A percentile compares a stretch with the other conserved stretches of the same genome.
Conservation (phyloP, 1,140 invertebrate species). For the Drosophila sechellia region DNA sequence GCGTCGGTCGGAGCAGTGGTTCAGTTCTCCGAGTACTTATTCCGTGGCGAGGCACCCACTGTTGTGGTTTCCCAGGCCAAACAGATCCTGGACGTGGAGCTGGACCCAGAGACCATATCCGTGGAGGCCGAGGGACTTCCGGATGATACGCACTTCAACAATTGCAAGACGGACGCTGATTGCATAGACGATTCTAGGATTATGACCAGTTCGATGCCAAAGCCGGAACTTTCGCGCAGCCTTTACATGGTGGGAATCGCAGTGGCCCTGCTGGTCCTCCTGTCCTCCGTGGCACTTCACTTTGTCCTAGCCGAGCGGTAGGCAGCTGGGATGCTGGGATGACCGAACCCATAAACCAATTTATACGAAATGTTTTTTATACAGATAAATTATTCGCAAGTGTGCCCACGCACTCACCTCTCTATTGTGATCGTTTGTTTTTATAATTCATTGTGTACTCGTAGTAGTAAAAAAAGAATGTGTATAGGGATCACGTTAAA, state of each 20-base stretch:
- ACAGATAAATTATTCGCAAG: slow-evolving; percentile 64
- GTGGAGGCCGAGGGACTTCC: slow-evolving; percentile 71
- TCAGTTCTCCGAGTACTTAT: slow-evolving; percentile 82
- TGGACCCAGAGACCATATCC: slow-evolving; percentile 64
- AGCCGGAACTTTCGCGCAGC: slow-evolving; percentile 68
- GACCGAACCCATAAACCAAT: slow-evolving; percentile 7
- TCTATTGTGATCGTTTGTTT: slow-evolving; percentile 80
- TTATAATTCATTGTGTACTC: slow-evolving; percentile 70
- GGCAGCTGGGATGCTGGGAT: slow-evolving; percentile 2
- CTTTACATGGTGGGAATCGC: slow-evolving; percentile 78
- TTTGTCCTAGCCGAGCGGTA: slow-evolving; percentile 55
- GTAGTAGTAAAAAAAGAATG: slow-evolving; percentile 59
- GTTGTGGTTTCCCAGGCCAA: slow-evolving; percentile 77
- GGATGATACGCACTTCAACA: slow-evolving; percentile 57
- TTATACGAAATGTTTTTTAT: slow-evolving; percentile 52
- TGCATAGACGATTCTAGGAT: slow-evolving; percentile 19
- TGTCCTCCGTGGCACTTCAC: slow-evolving; percentile 68
- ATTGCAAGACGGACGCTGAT: slow-evolving; percentile 18
- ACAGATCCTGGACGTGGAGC: slow-evolving; percentile 75
- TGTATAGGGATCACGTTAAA: slow-evolving; percentile 71
- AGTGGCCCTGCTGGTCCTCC: slow-evolving; percentile 68
- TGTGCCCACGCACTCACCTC: slow-evolving; percentile 43
- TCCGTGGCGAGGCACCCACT: slow-evolving; percentile 78
- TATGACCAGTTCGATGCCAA: slow-evolving; percentile 64
- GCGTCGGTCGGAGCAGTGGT: slow-evolving; percentile 20